Percentiles rank a stretch among this genome's conserved stretches.
phyloP scores from a whole-genome alignment of 2,888 invertebrate genomes.

The Schizaphis graminum region DNA sequence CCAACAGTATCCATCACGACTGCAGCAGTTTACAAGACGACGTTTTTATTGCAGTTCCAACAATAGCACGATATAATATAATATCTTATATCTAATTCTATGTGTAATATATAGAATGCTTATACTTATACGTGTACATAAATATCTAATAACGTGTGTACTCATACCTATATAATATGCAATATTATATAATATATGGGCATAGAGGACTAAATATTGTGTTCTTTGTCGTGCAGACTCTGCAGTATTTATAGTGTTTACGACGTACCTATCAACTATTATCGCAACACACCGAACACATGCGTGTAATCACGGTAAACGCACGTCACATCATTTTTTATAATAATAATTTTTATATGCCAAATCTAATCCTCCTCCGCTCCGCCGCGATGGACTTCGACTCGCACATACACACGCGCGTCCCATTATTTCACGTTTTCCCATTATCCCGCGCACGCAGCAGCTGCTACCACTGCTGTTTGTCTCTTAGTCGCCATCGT shows the following conservation, averaged over 20 bases:
- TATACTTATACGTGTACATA: background rate
- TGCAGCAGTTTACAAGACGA: background rate
- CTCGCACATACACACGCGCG: background rate
- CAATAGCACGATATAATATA: conserved; percentile 20
- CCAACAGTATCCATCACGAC: conserved; percentile 18
- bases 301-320: background rate
- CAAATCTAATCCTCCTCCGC: conserved; percentile 22
- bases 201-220: background rate
- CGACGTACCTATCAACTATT: background rate
- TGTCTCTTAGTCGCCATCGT: background rate
- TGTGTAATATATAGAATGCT: background rate
- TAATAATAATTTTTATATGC: conserved; percentile 11
- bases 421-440: conserved; percentile 50
- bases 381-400: background rate
- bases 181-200: background rate
- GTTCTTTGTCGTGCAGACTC: background rate
- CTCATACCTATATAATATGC: background rate
- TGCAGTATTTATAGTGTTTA: background rate
- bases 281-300: background rate
- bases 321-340: background rate
- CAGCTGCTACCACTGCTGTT: conserved; percentile 9
- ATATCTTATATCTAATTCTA: background rate
- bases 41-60: conserved; percentile 25
- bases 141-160: background rate
- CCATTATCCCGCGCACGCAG: conserved; percentile 33